phyloP scores from a whole-genome alignment of 2,113 vertebrate genomes.

The Catharus fuscescens region DNA sequence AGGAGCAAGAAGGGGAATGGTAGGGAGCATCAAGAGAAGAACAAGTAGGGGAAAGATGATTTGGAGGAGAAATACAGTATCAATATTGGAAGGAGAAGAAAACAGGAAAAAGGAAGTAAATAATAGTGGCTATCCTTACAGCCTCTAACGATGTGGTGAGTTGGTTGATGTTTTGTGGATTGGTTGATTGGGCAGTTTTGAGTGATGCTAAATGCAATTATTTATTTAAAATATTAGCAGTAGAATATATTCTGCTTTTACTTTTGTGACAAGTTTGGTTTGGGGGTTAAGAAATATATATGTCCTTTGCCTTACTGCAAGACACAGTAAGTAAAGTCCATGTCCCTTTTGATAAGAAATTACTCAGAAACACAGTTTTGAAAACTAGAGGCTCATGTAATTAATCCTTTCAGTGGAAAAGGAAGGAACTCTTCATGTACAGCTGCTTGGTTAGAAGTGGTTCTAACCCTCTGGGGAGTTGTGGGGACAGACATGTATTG shows the following conservation, averaged over 20 bases:
- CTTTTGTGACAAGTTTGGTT: neutral
- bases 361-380: neutral
- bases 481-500: neutral
- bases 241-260: neutral
- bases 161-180: neutral
- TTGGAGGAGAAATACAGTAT: neutral
- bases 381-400: neutral
- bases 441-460: neutral
- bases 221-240: neutral
- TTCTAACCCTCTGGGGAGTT: neutral
- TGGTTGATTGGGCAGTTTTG: neutral
- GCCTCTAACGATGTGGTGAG: neutral
- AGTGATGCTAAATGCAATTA: neutral
- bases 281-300: neutral
- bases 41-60: neutral
- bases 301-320: neutral
- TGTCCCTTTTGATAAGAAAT: neutral
- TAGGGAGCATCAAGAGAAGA: neutral
- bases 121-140: neutral
- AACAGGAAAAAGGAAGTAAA: neutral
- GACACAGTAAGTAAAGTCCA: neutral
- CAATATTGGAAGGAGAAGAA: neutral
- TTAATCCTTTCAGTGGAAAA: neutral
- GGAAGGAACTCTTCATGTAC: neutral
- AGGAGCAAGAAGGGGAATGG: neutral